Evolutionary conservation across 2,888 invertebrate genomes (phyloP), one percentile per base, ranked within the genome.

Genomic region (Caenorhabditis parvicauda): DNA sequence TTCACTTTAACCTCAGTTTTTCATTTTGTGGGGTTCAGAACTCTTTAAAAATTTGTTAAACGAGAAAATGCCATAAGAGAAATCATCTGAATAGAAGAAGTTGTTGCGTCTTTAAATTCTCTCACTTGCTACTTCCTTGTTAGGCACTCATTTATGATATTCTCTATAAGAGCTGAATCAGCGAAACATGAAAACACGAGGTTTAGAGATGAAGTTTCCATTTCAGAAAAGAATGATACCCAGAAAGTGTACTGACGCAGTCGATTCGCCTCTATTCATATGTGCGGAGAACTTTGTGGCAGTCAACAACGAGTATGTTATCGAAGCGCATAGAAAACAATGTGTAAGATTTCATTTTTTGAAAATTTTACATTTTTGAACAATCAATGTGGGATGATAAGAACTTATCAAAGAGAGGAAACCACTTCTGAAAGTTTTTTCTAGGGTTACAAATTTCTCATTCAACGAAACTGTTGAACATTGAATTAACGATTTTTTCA

Each of bases 171-270:
- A n/a, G n/a, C n/a, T n/a, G n/a, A n/a, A n/a, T n/a, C n/a, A n/a
- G n/a, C n/a, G n/a, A n/a, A n/a, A n/a, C n/a, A n/a, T n/a, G n/a
- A n/a, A n/a, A n/a, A n/a, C n/a, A n/a, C n/a, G n/a, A n/a, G n/a
- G n/a, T n/a, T n/a, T n/a, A n/a, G n/a, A n/a, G n/a, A n/a, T n/a
- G n/a, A n/a, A n/a, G n/a, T n/a, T n/a, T n/a, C n/a, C n/a, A 24
- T 53, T 61, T 29, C 35, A 60, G 60, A 42, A 54, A 29, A 57
- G 50, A 21, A 50, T 48, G 35, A 42, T 54, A 29, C 52, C 52
- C 14, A 29, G 58, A 28, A 49, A 57, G 9, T 56, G 55, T 37
- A 50, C 51, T 3, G 57, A 62, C 38, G 46, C 52, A 12, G 57
- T 57, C 3, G 46, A 27, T 3, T n/a, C 22, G 3, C 62, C 62